Evolutionary conservation across 2,797 vertebrate genomes (phyloP).

Genomic region (Neomorphus geoffroyi): DNA sequence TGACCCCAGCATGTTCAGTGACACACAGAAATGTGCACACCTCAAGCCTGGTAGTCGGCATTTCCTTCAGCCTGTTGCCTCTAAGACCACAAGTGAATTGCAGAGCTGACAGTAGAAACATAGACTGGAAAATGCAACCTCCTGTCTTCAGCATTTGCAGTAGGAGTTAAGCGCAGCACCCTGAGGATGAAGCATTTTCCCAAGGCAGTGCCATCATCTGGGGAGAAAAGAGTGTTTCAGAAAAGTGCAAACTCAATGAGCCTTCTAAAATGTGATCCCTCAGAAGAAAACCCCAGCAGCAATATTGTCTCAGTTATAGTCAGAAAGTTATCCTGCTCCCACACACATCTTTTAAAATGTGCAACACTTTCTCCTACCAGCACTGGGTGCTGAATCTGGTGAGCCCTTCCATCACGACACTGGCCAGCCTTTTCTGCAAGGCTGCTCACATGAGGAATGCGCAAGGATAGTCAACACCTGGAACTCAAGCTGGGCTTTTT

Average conservation of each 20-base stretch:
- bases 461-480: not conserved
- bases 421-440: not conserved
- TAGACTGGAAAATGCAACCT: not conserved
- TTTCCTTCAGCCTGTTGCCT: not conserved
- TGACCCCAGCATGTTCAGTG: not conserved
- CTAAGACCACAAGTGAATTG: not conserved
- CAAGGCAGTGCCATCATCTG: not conserved
- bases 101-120: not conserved
- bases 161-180: not conserved
- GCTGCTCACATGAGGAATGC: not conserved
- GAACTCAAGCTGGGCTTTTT: constrained; percentile 12
- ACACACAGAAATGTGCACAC: not conserved
- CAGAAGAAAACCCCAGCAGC: not conserved
- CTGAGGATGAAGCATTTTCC: not conserved
- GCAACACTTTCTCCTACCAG: not conserved
- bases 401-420: not conserved
- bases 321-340: not conserved
- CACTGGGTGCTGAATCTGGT: not conserved
- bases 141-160: not conserved
- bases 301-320: not conserved
- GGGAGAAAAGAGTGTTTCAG: not conserved
- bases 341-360: not conserved
- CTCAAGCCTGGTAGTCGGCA: not conserved
- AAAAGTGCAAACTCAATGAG: not conserved
- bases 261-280: not conserved